Conservation (phyloP, 2,888 invertebrate genomes). For the Notodromas monacha region DNA sequence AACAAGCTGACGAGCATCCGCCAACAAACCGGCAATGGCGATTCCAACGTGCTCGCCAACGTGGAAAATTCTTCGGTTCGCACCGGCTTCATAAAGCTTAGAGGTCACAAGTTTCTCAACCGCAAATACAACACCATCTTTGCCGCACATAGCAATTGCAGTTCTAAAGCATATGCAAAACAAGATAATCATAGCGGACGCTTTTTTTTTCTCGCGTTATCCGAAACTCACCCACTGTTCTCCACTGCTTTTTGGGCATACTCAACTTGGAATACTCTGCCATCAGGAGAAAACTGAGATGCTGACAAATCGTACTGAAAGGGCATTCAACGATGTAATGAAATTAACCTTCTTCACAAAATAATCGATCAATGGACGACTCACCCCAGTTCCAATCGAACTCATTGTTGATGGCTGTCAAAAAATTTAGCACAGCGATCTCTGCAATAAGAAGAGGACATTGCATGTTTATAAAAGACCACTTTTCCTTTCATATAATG, state of each 20-base stretch:
- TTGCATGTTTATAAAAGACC: too few species aligned
- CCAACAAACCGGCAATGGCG: slow-evolving; percentile 65
- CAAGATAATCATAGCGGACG: slow-evolving; percentile 5
- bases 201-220: too few species aligned
- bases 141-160: slow-evolving; percentile 68
- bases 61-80: slow-evolving; percentile 55
- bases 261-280: slow-evolving; percentile 95
- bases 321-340: slow-evolving; percentile 10
- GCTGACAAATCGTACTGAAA: slow-evolving; percentile 91
- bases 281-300: slow-evolving; percentile 98
- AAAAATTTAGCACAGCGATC: too few species aligned
- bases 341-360: not conserved
- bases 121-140: slow-evolving; percentile 83
- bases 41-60: slow-evolving; percentile 80
- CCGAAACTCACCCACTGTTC: slow-evolving; percentile 46
- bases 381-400: slow-evolving; percentile 78
- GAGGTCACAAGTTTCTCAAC: slow-evolving; percentile 87
- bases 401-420: slow-evolving; percentile 49
- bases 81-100: slow-evolving; percentile 61
- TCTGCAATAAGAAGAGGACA: too few species aligned
- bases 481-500: too few species aligned
- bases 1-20: slow-evolving; percentile 71
- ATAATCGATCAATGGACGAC: too few species aligned
- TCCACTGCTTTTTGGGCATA: slow-evolving; percentile 98
- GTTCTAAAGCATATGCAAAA: slow-evolving; percentile 25